Evolutionary conservation across 64 coral and sea anemone species (phyloP), one percentile per base, ranked within the genome.

Genomic region (Dendronephthya gigantea): DNA sequence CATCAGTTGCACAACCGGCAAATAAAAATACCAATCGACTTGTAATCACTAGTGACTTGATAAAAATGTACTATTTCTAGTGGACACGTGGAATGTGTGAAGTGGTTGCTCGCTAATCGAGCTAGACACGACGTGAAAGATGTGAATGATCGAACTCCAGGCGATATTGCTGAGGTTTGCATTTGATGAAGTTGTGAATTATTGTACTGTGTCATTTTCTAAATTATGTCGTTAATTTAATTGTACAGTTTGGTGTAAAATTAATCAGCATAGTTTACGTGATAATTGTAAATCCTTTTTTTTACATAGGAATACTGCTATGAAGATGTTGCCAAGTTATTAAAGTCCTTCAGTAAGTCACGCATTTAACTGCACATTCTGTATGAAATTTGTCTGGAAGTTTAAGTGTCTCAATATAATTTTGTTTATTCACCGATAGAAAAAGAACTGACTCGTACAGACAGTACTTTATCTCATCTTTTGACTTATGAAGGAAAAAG

Each of bases 381-480:
- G n/a, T n/a, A n/a, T n/a, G n/a, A n/a, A n/a, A n/a, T n/a, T n/a
- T n/a, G n/a, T n/a, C n/a, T n/a, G n/a, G n/a, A n/a, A n/a, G n/a
- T n/a, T n/a, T n/a, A n/a, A n/a, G n/a, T n/a, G n/a, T n/a, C n/a
- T n/a, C n/a, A n/a, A n/a, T n/a, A n/a, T n/a, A n/a, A 16, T 79
- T 79, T 19, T 79, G 15, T 34, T 79, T 79, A 12, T 28, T 36
- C 36, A 33, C 15, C 19, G 37, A 19, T n/a, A 98, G 95, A 49
- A 83, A 98, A 90, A 39, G 95, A 98, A 34, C 85, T 98, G 0
- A 90, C 81, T 1, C 74, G 90, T 3, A 92, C 93, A 38, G 95
- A 98, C 59, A 98, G 95, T 50, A 93, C 95, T 6, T 69, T 98
- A 16, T 87, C 92, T 35, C 95, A 98, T 30, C 82, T 98, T n/a